A percentile compares a stretch with the other conserved stretches of the same genome.
Conservation (phyloP, 1,140 invertebrate genomes). For the Achroia grisella region DNA sequence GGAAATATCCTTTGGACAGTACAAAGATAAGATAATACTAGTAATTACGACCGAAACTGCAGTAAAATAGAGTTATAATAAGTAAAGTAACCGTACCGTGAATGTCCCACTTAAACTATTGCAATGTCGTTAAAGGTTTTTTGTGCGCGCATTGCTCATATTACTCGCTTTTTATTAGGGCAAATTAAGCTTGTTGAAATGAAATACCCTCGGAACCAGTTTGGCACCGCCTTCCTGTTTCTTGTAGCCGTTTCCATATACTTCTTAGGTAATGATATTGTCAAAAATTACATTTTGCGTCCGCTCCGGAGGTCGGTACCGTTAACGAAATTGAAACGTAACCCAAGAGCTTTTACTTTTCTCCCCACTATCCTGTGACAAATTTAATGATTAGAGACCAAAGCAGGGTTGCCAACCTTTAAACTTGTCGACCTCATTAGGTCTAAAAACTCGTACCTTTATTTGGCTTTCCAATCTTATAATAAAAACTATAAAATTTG, state of each 20-base stretch:
- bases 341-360: not conserved
- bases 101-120: not conserved
- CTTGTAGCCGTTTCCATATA: not conserved
- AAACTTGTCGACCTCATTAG: no score
- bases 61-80: no score
- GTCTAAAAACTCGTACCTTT: not conserved
- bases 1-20: no score
- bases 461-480: not conserved
- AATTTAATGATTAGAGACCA: not conserved
- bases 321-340: slow-evolving; percentile 1
- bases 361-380: not conserved
- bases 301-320: not conserved
- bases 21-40: no score
- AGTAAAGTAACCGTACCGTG: not conserved
- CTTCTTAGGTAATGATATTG: not conserved
- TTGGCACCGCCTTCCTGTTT: not conserved
- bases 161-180: slow-evolving; percentile 15
- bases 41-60: no score
- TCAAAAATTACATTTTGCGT: not conserved
- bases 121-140: slow-evolving; percentile 19
- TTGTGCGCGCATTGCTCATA: slow-evolving; percentile 12
- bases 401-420: not conserved
- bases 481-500: not conserved
- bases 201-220: not conserved
- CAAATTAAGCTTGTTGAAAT: slow-evolving; percentile 9